Conservation (phyloP, 2,113 vertebrate genomes). For the Tupaia tana region DNA sequence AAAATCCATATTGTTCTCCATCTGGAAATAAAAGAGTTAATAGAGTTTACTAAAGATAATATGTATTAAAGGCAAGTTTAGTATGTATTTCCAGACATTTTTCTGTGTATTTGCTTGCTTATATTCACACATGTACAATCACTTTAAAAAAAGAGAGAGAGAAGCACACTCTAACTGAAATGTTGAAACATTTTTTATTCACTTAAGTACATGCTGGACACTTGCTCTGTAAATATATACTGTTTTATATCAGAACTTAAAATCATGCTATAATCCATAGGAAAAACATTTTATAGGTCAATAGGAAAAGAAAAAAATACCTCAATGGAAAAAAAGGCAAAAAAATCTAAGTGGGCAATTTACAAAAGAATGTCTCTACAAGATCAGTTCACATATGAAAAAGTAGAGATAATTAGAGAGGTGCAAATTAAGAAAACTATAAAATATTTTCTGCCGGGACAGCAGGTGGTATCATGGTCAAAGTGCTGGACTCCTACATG, state of each 20-base stretch:
- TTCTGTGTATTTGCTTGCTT: constrained; percentile 12
- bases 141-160: neutral
- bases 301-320: constrained; percentile 41
- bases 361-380: constrained; percentile 27
- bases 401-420: neutral
- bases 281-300: neutral
- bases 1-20: constrained; percentile 50
- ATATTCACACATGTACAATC: neutral
- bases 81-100: neutral
- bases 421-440: neutral
- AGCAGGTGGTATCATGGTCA: too few relatives aligned
- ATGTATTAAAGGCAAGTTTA: constrained; percentile 31
- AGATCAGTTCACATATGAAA: constrained; percentile 34
- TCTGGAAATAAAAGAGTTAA: constrained; percentile 29
- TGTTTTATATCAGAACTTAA: constrained; percentile 32
- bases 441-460: constrained; percentile 21
- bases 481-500: too few relatives aligned
- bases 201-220: neutral
- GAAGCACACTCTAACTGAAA: neutral
- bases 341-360: constrained; percentile 14
- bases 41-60: constrained; percentile 23
- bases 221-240: constrained; percentile 15
- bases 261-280: neutral
- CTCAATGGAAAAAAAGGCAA: neutral
- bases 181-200: constrained; percentile 15